phyloP scores from a whole-genome alignment of 1,140 invertebrate species.

The Drosophila rhopaloa region DNA sequence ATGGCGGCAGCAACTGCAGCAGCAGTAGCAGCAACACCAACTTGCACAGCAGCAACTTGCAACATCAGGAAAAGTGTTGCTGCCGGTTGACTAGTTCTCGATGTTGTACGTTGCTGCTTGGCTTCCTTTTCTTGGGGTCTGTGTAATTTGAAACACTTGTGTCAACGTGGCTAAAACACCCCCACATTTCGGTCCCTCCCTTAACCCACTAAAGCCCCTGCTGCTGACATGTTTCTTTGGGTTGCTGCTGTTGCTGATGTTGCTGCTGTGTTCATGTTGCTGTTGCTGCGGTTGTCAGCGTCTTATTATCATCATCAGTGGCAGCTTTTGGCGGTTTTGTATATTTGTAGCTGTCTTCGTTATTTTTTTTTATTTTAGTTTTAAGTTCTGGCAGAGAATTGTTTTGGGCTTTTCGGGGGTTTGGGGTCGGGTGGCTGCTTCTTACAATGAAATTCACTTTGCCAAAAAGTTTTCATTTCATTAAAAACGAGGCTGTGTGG shows the following conservation, averaged over 20 bases:
- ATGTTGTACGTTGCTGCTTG: constrained; percentile 33
- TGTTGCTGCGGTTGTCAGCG: constrained; percentile 79
- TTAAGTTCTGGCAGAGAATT: constrained; percentile 65
- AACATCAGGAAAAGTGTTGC: constrained; percentile 38
- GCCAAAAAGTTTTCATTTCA: constrained; percentile 83
- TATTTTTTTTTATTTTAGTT: constrained; percentile 50
- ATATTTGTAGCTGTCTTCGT: constrained; percentile 31
- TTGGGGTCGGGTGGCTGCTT: constrained; percentile 12
- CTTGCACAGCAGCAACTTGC: constrained; percentile 17
- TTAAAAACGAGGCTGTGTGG: constrained; percentile 62
- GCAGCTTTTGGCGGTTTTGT: constrained; percentile 81
- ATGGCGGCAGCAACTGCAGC: constrained; percentile 2
- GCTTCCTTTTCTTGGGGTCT: constrained; percentile 39
- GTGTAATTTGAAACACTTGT: constrained; percentile 84
- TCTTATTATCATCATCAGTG: constrained; percentile 83
- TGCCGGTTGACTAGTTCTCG: constrained; percentile 44
- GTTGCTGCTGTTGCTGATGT: constrained; percentile 39
- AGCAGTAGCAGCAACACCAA: constrained; percentile 3
- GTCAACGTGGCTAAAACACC: constrained; percentile 51
- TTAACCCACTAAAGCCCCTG: constrained; percentile 1
- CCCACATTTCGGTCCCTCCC: neutral
- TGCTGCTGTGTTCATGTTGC: constrained; percentile 51
- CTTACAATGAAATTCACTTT: constrained; percentile 83
- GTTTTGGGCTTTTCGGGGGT: constrained; percentile 42
- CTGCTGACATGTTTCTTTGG: constrained; percentile 32